Evolutionary conservation across 2,113 vertebrate genomes (phyloP).

Genomic region (Ctenodactylus gundi): DNA sequence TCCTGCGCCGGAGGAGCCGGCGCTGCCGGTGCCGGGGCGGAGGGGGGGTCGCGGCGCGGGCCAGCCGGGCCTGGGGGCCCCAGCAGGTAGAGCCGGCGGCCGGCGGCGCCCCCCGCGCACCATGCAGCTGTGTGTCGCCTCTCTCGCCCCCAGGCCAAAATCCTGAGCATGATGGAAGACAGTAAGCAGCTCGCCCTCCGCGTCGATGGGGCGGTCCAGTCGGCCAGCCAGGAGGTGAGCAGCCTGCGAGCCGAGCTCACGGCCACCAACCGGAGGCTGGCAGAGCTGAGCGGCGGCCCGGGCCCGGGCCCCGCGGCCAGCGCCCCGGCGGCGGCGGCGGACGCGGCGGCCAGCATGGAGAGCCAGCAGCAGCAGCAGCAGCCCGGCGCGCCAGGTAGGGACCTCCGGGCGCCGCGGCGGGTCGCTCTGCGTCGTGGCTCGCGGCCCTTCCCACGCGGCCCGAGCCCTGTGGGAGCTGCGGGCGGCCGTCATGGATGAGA

Average conservation of each 20-base stretch:
- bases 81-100: conserved; percentile 76
- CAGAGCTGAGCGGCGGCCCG: conserved; percentile 86
- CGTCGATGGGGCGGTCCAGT: conserved; percentile 94
- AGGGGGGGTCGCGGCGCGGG: conserved; percentile 64
- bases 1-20: conserved; percentile 71
- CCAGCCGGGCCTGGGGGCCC: conserved; percentile 62
- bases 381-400: conserved; percentile 88
- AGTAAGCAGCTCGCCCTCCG: conserved; percentile 93
- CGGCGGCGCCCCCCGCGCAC: conserved; percentile 80
- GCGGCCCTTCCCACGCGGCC: background rate
- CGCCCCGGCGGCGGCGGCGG: conserved; percentile 48
- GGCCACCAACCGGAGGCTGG: conserved; percentile 91
- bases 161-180: conserved; percentile 96
- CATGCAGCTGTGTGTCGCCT: conserved; percentile 92
- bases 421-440: background rate
- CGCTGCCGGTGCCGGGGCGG: conserved; percentile 79
- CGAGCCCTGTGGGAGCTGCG: background rate
- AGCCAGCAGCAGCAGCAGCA: conserved; percentile 85
- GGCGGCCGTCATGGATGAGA: conserved; percentile 42
- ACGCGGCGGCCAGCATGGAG: conserved; percentile 82
- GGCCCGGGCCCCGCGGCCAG: conserved; percentile 59
- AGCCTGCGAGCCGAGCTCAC: conserved; percentile 93
- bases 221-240: conserved; percentile 94
- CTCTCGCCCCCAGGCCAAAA: conserved; percentile 91
- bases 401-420: conserved; percentile 23